phyloP scores from a whole-genome alignment of 1,140 invertebrate species.

The Eriocheir sinensis region DNA sequence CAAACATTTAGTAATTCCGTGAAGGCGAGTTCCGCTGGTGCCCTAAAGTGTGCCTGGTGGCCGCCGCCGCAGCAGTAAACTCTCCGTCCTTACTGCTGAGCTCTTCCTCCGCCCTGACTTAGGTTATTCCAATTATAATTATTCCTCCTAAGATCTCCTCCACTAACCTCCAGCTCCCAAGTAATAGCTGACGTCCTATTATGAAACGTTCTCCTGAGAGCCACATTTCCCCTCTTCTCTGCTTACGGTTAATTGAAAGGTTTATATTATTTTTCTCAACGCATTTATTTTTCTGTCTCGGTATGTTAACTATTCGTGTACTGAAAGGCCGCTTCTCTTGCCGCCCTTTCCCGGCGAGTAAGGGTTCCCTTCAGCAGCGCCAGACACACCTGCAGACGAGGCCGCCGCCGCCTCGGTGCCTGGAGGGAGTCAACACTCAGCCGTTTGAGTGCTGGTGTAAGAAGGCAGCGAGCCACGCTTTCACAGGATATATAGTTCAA shows the following conservation, averaged over 20 bases:
- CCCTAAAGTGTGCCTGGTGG: not conserved
- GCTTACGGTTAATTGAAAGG: not conserved
- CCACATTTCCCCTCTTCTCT: not conserved
- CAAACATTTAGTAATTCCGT: not conserved
- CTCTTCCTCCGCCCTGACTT: not conserved
- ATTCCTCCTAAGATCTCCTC: conserved; percentile 4
- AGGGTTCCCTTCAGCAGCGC: not conserved
- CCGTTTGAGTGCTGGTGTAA: no score
- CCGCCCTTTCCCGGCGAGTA: not conserved
- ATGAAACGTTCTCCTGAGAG: no score
- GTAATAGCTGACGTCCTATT: not conserved
- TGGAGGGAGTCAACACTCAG: not conserved
- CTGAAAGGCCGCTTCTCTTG: not conserved
- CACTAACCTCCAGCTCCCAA: not conserved
- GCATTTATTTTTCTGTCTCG: not conserved
- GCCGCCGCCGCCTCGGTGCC: not conserved
- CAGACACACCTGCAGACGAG: not conserved
- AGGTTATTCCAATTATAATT: conserved; percentile 26
- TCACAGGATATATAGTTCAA: no score
- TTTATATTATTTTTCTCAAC: not conserved
- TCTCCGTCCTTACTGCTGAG: not conserved
- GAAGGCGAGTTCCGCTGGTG: not conserved
- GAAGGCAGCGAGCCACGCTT: no score
- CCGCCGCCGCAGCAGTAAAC: conserved; percentile 11
- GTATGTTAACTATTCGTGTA: not conserved